These are phyloP conservation scores for Catajapyx aquilonaris DNA, from an alignment of 1,140 invertebrate species.

Conservation along the genomic window DNA sequence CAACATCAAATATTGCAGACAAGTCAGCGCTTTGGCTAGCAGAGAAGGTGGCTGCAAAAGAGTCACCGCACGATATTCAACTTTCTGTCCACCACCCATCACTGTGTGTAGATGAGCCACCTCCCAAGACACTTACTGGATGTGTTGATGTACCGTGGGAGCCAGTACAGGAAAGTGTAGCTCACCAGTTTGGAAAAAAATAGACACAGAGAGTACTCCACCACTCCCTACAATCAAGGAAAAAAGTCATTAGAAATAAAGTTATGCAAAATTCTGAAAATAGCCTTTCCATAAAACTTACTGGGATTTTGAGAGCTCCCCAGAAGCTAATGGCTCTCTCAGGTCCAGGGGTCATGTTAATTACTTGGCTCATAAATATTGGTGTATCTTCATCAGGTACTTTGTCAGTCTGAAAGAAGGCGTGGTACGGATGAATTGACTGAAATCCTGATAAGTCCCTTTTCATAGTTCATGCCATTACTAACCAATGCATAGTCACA, in stretches of 20 bases:
- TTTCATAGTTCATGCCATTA: background rate
- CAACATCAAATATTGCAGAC: conserved; percentile 78
- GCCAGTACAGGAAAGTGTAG: conserved; percentile 93
- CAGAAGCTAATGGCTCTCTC: conserved; percentile 52
- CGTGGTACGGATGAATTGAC: no score
- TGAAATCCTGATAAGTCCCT: no score
- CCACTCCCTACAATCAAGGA: conserved; percentile 43
- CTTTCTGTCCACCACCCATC: no score
- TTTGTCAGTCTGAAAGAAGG: no score
- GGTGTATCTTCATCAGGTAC: conserved; percentile 1
- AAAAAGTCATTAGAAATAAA: conserved; percentile 4
- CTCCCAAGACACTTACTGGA: conserved; percentile 64
- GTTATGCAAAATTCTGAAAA: background rate
- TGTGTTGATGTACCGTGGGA: conserved; percentile 69
- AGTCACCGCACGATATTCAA: no score
- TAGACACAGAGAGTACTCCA: conserved; percentile 81
- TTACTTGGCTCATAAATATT: background rate
- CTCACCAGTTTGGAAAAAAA: conserved; percentile 96
- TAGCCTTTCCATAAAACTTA: conserved; percentile 15
- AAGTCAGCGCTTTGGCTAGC: conserved; percentile 55
- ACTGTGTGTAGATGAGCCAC: no score
- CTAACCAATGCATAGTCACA: no score
- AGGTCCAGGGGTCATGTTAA: background rate
- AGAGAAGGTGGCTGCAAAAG: conserved; percentile 38
- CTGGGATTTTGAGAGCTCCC: conserved; percentile 58